Base-by-base conservation (phyloP, 1,140 invertebrate genomes). In the Oncopodura yosiiana region DNA sequence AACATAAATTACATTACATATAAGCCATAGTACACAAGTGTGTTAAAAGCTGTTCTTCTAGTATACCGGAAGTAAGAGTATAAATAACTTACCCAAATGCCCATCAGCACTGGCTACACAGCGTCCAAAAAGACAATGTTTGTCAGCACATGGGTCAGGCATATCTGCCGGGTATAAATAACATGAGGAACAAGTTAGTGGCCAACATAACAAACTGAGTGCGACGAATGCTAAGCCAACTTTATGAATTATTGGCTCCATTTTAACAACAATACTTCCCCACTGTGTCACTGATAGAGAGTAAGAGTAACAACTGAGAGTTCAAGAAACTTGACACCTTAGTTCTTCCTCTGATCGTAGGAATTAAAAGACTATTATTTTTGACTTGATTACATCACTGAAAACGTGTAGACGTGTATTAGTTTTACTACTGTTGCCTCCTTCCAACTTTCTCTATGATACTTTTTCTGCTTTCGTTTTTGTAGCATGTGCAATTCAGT, bases 41-140 rank as follows among this genome's bases (percentile, higher is more conserved):
- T n/a, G n/a, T 19, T 49, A 24, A n/a, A n/a, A 18, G 9, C 46
- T 30, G 19, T 42, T n/a, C 18, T 18, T 16, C 12, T 16, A 16
- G 14, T 34, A 24, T n/a, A 51, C 18, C 14, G 3, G 12, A 34
- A 49, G 38, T 5, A 49, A 49, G 9, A 11, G 38, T 5, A 5
- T 14, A 9, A 39, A 39, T 39, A 11, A 77, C 39, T 68, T 78
- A 42, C 83, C 81, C 30, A 76, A 77, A 18, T 75, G 76, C 3
- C 84, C 86, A 69, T 89, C 85, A n/a, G 79, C 69, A 11, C 81
- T 79, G 32, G 83, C 75, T 26, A 84, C 78, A 70, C 87, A 91
- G 46, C 79, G 75, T 2, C 86, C 86, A 44, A 78, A 81, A 21
- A 77, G 78, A 69, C 87, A 92, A 43, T 76, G 74, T 58, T 82